Percentiles rank a stretch among this genome's conserved stretches.
phyloP scores from a whole-genome alignment of 1,140 invertebrate genomes.

The Physella acuta region DNA sequence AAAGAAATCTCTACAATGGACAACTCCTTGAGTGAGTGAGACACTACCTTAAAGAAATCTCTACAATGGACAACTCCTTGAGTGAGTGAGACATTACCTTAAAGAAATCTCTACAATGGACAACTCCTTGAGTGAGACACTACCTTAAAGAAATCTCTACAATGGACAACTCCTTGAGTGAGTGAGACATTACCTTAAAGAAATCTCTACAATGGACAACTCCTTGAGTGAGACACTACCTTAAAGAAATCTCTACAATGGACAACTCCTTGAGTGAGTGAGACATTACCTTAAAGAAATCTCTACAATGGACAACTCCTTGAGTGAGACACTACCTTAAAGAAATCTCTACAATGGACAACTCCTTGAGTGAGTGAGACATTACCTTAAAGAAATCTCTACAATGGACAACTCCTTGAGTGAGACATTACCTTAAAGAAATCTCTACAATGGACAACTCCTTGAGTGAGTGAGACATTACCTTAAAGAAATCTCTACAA shows the following conservation, averaged over 20 bases:
- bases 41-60: conserved; percentile 75
- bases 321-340: conserved; percentile 72
- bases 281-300: conserved; percentile 81
- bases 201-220: conserved; percentile 80
- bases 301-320: conserved; percentile 79
- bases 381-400: conserved; percentile 82
- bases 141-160: conserved; percentile 79
- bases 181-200: too few species aligned
- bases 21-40: conserved; percentile 74
- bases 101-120: conserved; percentile 79
- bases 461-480: too few species aligned
- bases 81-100: too few species aligned
- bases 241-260: conserved; percentile 77
- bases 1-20: conserved; percentile 79
- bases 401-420: conserved; percentile 76
- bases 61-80: conserved; percentile 80
- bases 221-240: conserved; percentile 73
- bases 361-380: too few species aligned
- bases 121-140: conserved; percentile 73
- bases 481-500: conserved; percentile 80
- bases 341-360: conserved; percentile 79
- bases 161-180: conserved; percentile 78
- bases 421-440: conserved; percentile 72
- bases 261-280: conserved; percentile 80
- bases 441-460: conserved; percentile 82